Evolutionary conservation across 2,888 invertebrate species (phyloP), one percentile per base, ranked within the genome.

Genomic region (Napeogenes sylphis): DNA sequence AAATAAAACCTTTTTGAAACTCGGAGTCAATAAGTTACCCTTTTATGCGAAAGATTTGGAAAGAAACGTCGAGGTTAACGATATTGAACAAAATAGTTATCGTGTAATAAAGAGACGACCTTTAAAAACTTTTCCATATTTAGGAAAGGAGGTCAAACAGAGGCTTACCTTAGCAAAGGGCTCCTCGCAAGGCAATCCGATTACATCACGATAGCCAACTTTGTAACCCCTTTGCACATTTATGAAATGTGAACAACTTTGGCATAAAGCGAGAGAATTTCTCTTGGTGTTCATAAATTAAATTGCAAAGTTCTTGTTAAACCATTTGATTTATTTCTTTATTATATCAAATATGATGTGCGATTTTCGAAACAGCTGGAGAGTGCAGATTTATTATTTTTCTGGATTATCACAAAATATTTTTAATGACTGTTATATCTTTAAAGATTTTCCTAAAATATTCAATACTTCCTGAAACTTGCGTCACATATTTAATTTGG

Each of bases 121-220:
- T 85, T 84, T 83, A 79, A 81, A 85, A 83, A 82, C 76, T 80
- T 83, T 76, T 75, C 88, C 88, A 85, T 88, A 89, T 87, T 83
- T 83, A 82, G 85, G 75, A 77, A 89, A 84, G 75, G 83, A 79
- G 88, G 89, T 83, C 86, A 84, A 75, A 74, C 71, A 71, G 76
- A 76, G 76, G 76, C 76, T 82, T 75, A 79, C 81, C 78, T 83
- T 81, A 84, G 76, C 76, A 79, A 77, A 79, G 77, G 76, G 75
- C 75, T 71, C 67, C 68, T 74, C 70, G 76, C 79, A 81, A 84
- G 82, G 80, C 80, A 81, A 83, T 76, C 78, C 78, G 82, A 86
- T 86, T 81, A 81, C 73, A 70, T 72, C 71, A 77, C 66, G 77
- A 76, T 77, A 77, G 73, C 76, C 73, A 77, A 78, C 68, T 73